A percentile compares a stretch with the other conserved stretches of the same genome.
phyloP scores from a whole-genome alignment of 2,797 vertebrate species.

The Bufotes viridis region DNA sequence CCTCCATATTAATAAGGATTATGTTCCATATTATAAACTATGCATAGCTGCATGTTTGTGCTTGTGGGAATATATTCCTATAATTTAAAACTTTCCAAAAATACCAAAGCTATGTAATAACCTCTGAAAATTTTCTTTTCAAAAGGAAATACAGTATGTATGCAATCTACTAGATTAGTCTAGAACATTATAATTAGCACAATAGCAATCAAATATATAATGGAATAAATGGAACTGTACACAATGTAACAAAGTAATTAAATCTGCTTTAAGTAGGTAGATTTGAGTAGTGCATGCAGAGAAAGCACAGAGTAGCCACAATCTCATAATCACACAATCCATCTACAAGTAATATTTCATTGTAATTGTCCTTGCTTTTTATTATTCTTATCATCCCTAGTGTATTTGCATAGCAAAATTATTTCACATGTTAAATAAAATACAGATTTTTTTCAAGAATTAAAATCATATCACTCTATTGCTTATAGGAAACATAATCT shows the following conservation, averaged over 20 bases:
- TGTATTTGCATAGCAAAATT: neutral
- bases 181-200: slow-evolving; percentile 51
- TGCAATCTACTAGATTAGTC: slow-evolving; percentile 33
- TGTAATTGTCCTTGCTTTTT: slow-evolving; percentile 19
- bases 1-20: neutral
- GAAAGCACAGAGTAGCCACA: neutral
- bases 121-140: neutral
- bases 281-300: slow-evolving; percentile 32
- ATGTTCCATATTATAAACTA: neutral
- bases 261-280: slow-evolving; percentile 45
- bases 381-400: neutral
- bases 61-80: neutral
- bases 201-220: slow-evolving; percentile 46
- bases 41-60: neutral
- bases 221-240: slow-evolving; percentile 41
- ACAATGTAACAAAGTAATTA: slow-evolving; percentile 50
- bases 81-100: slow-evolving; percentile 21
- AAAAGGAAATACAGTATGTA: neutral
- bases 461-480: slow-evolving; percentile 1
- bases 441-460: neutral
- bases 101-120: slow-evolving; percentile 5
- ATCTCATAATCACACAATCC: slow-evolving; percentile 31
- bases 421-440: slow-evolving; percentile 4
- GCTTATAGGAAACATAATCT: neutral
- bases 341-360: slow-evolving; percentile 20